Base-by-base conservation (phyloP, 2,113 vertebrate genomes). In the Elephantulus edwardii region DNA sequence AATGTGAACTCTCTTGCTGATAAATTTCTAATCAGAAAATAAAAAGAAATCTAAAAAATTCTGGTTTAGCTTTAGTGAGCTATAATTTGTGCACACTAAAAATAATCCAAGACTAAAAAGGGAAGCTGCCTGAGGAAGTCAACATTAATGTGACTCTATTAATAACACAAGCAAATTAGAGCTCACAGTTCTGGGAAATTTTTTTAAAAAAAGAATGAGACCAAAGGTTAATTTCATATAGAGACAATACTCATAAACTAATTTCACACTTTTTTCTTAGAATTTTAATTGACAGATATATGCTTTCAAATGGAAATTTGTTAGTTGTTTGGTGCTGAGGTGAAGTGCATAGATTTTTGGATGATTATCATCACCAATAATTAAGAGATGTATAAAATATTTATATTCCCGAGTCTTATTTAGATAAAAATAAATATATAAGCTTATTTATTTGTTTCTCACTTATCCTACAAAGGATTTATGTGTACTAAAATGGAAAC, bases 1-100 rank as follows among this genome's bases (percentile, higher is more conserved):
- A 94, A 91, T 92, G 91, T 68, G 48, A 96, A 93, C 70, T 88
- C 95, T 90, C 78, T 62, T 94, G 82, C 91, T 91, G 93, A 92
- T 77, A 24, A 30, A 84, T 77, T 86, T 78, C 79, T 91, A 79
- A 93, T 93, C 75, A 85, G 90, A 91, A 88, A 54, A 83, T n/a
- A 58, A 89, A 91, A 89, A 91, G 89, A n/a, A 94, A 77, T 79
- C 93, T 93, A 89, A 94, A 91, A 90, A 91, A 60, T 86, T 66
- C 88, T 72, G 38, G 30, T 91, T 95, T 78, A 79, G 85, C 94
- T 89, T 75, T 38, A 74, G 50, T 94, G 91, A 96, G 93, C 93
- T 90, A 16, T 92, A 95, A 48, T 46, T 88, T 87, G 83, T 86
- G n/a, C 38, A 92, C 85, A 80, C 52, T 35, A 86, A 93, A n/a